A percentile compares a stretch with the other conserved stretches of the same genome.
Conservation (phyloP, 1,140 invertebrate species). For the Caenorhabditis brenneri region DNA sequence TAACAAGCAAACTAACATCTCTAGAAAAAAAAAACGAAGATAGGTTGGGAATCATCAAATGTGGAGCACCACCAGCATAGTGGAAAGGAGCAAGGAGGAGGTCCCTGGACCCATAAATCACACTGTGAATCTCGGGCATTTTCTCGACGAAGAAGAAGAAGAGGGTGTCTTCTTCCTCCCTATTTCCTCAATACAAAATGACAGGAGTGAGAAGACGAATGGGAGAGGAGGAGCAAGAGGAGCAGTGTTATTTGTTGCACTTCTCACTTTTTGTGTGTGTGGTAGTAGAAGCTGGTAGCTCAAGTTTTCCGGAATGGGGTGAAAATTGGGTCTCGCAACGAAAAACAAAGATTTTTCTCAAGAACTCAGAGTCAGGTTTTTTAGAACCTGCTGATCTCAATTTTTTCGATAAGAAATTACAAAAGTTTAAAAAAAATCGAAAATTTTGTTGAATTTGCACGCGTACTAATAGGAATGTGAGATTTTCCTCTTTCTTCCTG, state of each 20-base stretch:
- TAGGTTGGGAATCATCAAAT: not conserved
- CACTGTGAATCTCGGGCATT: not conserved
- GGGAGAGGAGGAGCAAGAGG: not conserved
- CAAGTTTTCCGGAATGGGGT: not conserved
- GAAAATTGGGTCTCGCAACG: too few species aligned
- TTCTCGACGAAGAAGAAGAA: not conserved
- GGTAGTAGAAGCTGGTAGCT: too few species aligned
- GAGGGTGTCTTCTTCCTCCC: not conserved
- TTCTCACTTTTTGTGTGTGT: constrained; percentile 31
- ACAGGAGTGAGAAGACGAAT: too few species aligned
- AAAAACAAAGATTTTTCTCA: too few species aligned
- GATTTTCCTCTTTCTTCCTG: too few species aligned
- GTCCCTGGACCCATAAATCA: constrained; percentile 13
- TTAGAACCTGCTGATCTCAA: too few species aligned
- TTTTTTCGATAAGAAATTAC: too few species aligned
- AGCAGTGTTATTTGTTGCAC: constrained; percentile 12
- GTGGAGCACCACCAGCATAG: not conserved
- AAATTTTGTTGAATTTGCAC: too few species aligned
- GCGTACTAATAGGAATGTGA: too few species aligned
- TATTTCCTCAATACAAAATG: not conserved
- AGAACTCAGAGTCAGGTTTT: too few species aligned
- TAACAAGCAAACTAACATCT: too few species aligned
- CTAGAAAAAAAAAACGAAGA: not conserved
- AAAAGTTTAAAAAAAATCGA: too few species aligned
- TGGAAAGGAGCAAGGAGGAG: not conserved